phyloP scores from a whole-genome alignment of 2,888 invertebrate genomes.

The Graphium colonna region DNA sequence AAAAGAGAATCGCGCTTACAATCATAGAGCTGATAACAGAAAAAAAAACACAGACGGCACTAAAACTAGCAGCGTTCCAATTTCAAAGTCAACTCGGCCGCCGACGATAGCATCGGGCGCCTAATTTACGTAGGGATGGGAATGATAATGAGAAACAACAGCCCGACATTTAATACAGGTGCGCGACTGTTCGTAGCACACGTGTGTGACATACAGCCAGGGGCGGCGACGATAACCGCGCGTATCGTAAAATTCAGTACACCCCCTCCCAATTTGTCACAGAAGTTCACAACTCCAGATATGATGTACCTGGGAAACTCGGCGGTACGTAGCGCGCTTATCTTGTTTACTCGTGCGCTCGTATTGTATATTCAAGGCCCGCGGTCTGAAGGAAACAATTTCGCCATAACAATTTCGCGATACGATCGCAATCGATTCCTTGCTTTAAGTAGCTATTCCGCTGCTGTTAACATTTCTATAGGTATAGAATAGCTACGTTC shows the following conservation, averaged over 20 bases:
- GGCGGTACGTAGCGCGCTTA: background rate
- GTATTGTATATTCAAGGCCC: background rate
- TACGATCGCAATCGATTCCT: background rate
- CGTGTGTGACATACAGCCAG: constrained; percentile 51
- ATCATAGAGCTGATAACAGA: background rate
- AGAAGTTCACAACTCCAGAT: constrained; percentile 60
- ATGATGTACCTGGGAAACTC: constrained; percentile 41
- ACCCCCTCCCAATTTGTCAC: constrained; percentile 64
- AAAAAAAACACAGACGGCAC: background rate
- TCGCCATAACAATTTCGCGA: background rate
- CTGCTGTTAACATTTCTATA: too few relatives aligned
- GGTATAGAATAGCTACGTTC: too few relatives aligned
- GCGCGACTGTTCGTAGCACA: constrained; percentile 44
- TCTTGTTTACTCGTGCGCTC: background rate
- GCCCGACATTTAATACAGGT: constrained; percentile 50
- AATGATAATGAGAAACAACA: constrained; percentile 55
- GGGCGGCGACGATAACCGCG: constrained; percentile 51
- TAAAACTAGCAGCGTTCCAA: background rate
- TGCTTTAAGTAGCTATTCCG: too few relatives aligned
- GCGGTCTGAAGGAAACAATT: background rate
- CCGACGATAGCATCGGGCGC: constrained; percentile 41
- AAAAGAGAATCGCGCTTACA: too few relatives aligned
- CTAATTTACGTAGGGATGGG: constrained; percentile 50
- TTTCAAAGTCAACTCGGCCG: constrained; percentile 21
- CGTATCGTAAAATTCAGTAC: constrained; percentile 65